Evolutionary conservation across 2,888 invertebrate genomes (phyloP).

Genomic region (Hirtodrosophila trivittata): DNA sequence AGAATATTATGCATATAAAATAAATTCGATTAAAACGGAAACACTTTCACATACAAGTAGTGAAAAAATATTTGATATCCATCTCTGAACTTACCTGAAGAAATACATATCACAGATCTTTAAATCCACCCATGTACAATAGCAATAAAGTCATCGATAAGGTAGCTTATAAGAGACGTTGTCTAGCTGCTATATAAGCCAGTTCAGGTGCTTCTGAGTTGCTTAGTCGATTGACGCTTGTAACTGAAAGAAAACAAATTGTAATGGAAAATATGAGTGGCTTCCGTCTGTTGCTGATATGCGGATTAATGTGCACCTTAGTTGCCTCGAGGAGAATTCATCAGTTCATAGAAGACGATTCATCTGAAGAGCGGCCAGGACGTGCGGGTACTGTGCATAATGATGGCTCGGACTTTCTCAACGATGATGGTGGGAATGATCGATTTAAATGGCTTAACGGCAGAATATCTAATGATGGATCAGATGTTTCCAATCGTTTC

Average conservation of each 20-base stretch:
- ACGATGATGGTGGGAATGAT: too few relatives aligned
- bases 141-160: background rate
- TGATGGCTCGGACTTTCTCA: background rate
- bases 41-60: too few relatives aligned
- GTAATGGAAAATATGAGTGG: conserved; percentile 28
- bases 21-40: too few relatives aligned
- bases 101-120: background rate
- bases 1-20: too few relatives aligned
- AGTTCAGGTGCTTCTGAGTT: background rate
- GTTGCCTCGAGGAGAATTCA: conserved; percentile 7
- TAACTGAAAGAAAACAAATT: background rate
- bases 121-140: background rate
- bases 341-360: conserved; percentile 16
- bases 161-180: background rate
- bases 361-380: conserved; percentile 4
- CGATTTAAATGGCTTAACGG: too few relatives aligned
- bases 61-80: too few relatives aligned
- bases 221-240: conserved; percentile 26
- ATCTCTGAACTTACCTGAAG: too few relatives aligned
- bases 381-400: background rate
- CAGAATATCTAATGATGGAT: too few relatives aligned
- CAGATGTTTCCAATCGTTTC: too few relatives aligned
- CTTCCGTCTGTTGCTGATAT: conserved; percentile 27
- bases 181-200: conserved; percentile 39
- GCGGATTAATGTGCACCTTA: conserved; percentile 22